Conservation (phyloP, 2,113 vertebrate genomes). For the Puma concolor region DNA sequence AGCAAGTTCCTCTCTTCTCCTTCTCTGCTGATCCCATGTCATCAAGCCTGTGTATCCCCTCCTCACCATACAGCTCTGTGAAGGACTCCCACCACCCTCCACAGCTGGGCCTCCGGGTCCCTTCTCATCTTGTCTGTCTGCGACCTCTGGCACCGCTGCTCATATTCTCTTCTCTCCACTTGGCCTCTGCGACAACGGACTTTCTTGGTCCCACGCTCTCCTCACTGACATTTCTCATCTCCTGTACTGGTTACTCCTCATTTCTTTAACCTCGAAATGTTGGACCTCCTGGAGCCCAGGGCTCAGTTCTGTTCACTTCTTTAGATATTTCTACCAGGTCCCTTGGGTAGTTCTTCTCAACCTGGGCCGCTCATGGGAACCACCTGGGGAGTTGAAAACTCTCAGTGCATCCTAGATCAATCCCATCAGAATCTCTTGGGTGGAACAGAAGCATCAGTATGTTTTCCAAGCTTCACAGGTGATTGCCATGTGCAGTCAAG, state of each 20-base stretch:
- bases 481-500: not conserved
- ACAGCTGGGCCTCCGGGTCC: fast-evolving
- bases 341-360: fast-evolving
- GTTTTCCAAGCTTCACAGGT: not conserved
- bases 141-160: fast-evolving
- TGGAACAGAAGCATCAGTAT: fast-evolving
- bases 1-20: not conserved
- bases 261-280: fast-evolving
- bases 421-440: not conserved
- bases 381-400: not conserved
- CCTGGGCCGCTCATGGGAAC: not conserved
- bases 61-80: fast-evolving
- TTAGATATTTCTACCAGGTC: fast-evolving
- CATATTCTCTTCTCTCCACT: fast-evolving
- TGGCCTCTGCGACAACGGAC: not conserved
- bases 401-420: fast-evolving
- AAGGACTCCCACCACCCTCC: fast-evolving
- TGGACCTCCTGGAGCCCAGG: fast-evolving
- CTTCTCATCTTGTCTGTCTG: fast-evolving
- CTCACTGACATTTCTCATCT: fast-evolving
- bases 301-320: not conserved
- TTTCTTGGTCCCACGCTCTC: fast-evolving
- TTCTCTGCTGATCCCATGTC: too few species aligned
- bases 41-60: fast-evolving
- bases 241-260: fast-evolving